These are phyloP conservation scores for Himalopsyche kuldschensis DNA, from an alignment of 2,888 invertebrate genomes.

Conservation along the genomic window DNA sequence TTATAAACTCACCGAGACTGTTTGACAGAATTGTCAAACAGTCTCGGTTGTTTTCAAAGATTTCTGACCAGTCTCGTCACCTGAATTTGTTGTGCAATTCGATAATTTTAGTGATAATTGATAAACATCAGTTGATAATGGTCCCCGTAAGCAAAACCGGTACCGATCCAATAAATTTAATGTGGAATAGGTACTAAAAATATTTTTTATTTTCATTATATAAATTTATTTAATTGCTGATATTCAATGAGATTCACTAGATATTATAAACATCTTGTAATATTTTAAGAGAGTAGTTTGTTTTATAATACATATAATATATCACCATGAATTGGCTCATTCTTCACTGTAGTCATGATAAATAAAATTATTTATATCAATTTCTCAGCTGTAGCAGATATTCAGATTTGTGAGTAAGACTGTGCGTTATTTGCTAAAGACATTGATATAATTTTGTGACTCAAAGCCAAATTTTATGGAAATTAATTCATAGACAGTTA, in stretches of 20 bases:
- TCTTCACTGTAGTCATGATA: not conserved
- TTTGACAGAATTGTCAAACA: too few relatives aligned
- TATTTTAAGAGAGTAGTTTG: not conserved
- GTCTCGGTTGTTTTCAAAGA: too few relatives aligned
- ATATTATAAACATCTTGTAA: not conserved
- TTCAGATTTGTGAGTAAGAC: not conserved
- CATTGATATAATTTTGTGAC: not conserved
- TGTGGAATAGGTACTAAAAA: too few relatives aligned
- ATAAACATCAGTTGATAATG: too few relatives aligned
- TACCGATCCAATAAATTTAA: too few relatives aligned
- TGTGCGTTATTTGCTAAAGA: not conserved
- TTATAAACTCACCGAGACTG: too few relatives aligned
- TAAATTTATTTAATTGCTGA: not conserved
- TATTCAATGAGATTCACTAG: not conserved
- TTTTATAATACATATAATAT: not conserved
- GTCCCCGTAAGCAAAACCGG: too few relatives aligned
- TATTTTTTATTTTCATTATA: too few relatives aligned
- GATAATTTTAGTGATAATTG: too few relatives aligned
- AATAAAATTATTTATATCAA: not conserved
- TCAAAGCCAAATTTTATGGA: constrained; percentile 11
- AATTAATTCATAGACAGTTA: constrained; percentile 17
- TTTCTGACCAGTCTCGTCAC: too few relatives aligned
- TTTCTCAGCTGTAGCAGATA: not conserved
- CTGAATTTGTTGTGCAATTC: too few relatives aligned
- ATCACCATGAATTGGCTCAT: not conserved